phyloP scores from a whole-genome alignment of 2,797 vertebrate species.

The Thamnophis elegans region DNA sequence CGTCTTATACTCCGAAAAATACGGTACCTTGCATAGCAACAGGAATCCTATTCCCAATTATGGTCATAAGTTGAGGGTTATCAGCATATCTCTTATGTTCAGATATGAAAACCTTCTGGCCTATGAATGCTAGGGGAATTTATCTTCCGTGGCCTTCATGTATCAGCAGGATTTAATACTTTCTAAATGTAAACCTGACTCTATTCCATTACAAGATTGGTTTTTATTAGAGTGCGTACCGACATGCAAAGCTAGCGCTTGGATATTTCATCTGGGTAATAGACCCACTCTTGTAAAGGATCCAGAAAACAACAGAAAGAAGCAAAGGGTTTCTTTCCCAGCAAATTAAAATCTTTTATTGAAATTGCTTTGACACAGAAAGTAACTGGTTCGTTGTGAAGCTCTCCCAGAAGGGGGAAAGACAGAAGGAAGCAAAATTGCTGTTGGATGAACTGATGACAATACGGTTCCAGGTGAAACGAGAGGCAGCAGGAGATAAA shows the following conservation, averaged over 20 bases:
- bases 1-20: too few relatives aligned
- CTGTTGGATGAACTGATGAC: neutral
- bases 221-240: neutral
- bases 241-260: too few relatives aligned
- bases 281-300: neutral
- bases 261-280: neutral
- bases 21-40: neutral
- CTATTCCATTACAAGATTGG: neutral
- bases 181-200: neutral
- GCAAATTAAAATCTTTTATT: neutral
- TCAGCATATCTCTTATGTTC: neutral
- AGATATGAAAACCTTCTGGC: neutral
- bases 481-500: neutral
- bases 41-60: too few relatives aligned
- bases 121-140: neutral
- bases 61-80: neutral
- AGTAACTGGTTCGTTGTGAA: neutral
- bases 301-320: neutral
- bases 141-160: neutral
- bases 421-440: neutral
- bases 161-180: neutral
- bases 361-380: neutral
- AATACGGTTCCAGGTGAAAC: neutral
- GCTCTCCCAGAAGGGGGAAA: neutral
- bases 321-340: neutral